These are phyloP conservation scores for Diaphora mendica DNA, from an alignment of 2,888 invertebrate genomes.

Conservation along the genomic window DNA sequence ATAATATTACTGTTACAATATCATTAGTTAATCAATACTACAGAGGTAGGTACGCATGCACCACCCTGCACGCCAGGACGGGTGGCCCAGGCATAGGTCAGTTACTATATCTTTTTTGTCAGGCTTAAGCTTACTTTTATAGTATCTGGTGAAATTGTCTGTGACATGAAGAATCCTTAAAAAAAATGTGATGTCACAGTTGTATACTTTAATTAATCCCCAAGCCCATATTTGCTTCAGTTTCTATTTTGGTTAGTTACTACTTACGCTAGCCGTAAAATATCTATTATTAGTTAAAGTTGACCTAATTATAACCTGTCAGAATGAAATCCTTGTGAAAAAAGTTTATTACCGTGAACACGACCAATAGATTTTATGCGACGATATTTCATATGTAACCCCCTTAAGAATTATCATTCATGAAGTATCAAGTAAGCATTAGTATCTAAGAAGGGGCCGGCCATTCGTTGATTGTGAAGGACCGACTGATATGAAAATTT, in stretches of 20 bases:
- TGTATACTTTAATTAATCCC: neutral
- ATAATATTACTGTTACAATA: conserved; percentile 72
- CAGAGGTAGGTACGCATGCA: conserved; percentile 70
- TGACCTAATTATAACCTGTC: neutral
- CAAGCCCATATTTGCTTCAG: neutral
- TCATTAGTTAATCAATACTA: conserved; percentile 55
- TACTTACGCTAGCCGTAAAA: neutral
- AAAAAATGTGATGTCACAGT: neutral
- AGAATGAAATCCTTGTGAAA: conserved; percentile 22
- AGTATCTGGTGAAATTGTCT: neutral
- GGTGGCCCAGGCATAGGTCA: conserved; percentile 74
- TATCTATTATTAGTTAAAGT: conserved; percentile 4
- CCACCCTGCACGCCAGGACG: conserved; percentile 51
- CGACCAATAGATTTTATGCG: conserved; percentile 62
- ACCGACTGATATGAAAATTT: conserved; percentile 85
- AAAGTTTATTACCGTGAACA: conserved; percentile 48
- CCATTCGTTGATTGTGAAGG: conserved; percentile 77
- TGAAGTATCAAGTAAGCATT: conserved; percentile 75
- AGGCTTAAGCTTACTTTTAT: too few species aligned
- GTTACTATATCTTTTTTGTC: conserved; percentile 64
- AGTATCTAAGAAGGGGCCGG: conserved; percentile 71
- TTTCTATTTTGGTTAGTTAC: neutral
- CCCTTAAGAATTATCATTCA: conserved; percentile 34
- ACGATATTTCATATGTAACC: conserved; percentile 62
- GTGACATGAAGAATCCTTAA: neutral